phyloP scores from a whole-genome alignment of 64 coral and sea anemone genomes.

The Pachyseris speciosa region DNA sequence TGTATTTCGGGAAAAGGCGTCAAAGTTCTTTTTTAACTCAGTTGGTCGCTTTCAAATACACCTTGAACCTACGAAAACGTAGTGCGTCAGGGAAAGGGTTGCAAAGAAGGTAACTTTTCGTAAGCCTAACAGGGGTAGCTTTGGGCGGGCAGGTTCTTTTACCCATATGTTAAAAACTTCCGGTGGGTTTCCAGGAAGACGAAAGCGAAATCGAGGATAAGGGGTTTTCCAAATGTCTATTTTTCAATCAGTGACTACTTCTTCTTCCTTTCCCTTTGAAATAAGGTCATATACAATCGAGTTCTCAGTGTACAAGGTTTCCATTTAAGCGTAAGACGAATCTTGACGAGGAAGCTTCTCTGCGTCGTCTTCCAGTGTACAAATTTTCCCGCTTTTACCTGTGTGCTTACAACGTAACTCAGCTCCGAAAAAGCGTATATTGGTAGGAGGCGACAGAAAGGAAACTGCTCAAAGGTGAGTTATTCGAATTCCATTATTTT shows the following conservation, averaged over 20 bases:
- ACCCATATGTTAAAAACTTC: constrained; percentile 19
- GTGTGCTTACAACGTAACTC: no score
- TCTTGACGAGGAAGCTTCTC: no score
- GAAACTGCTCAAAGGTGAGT: constrained; percentile 8
- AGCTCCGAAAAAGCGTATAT: background rate
- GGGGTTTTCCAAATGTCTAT: background rate
- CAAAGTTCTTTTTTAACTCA: no score
- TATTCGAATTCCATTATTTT: background rate
- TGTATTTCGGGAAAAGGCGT: no score
- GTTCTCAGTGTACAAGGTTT: background rate
- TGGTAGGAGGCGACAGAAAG: background rate
- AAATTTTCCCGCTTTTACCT: background rate
- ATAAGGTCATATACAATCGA: background rate
- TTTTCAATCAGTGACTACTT: background rate
- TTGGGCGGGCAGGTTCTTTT: background rate
- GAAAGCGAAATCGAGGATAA: background rate
- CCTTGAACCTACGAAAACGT: no score
- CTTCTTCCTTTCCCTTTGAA: background rate
- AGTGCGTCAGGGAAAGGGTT: no score
- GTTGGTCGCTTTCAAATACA: no score
- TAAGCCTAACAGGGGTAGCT: background rate
- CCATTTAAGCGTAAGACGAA: no score
- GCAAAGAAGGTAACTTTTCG: no score
- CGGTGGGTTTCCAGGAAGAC: constrained; percentile 55
- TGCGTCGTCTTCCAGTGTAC: constrained; percentile 1